Conservation (phyloP, 2,797 vertebrate genomes). For the Clarias fuscus region DNA sequence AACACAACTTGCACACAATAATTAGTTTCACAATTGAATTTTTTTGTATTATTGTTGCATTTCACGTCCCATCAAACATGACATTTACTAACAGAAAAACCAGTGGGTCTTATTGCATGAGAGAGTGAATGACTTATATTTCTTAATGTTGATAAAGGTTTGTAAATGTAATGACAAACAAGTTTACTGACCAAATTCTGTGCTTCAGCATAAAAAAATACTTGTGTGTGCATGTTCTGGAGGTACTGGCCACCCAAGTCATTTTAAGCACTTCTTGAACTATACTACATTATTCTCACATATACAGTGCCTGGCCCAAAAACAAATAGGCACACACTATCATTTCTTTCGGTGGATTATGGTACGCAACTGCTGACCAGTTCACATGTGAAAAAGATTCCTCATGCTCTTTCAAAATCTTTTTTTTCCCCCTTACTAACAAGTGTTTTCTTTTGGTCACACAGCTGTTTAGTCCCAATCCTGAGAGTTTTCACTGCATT, state of each 20-base stretch:
- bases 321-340: no score
- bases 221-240: background rate
- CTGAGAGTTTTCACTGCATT: no score
- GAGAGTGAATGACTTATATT: background rate
- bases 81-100: background rate
- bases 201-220: background rate
- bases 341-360: no score
- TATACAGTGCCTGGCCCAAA: no score
- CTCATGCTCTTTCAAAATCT: no score
- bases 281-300: background rate
- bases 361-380: no score
- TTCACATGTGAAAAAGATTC: no score
- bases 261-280: background rate
- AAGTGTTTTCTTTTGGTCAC: no score
- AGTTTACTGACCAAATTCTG: background rate
- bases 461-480: no score
- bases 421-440: no score
- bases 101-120: background rate
- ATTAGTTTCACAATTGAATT: background rate
- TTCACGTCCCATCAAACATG: background rate
- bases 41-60: background rate
- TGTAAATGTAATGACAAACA: background rate
- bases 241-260: background rate
- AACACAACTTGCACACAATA: background rate
- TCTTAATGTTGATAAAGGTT: background rate